Conservation (phyloP, 2,888 invertebrate genomes). For the Gryllus longicercus region DNA sequence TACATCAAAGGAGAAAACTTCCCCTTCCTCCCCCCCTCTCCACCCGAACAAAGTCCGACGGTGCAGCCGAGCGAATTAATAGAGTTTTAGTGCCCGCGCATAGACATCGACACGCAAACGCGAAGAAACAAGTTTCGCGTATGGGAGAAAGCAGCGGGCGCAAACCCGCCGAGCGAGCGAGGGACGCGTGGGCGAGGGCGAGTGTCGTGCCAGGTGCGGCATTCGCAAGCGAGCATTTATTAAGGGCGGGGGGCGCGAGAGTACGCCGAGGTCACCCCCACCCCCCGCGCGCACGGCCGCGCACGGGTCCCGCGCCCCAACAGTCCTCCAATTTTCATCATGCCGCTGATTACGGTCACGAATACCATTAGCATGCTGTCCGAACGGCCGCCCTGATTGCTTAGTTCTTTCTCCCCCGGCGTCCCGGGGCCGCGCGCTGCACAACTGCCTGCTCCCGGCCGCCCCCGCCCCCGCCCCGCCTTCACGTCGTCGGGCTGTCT, state of each 20-base stretch:
- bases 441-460: no score
- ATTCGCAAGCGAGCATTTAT: not conserved
- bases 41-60: no score
- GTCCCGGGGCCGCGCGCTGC: no score
- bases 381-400: not conserved
- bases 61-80: no score
- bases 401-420: not conserved
- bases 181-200: not conserved
- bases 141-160: not conserved
- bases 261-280: not conserved
- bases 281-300: not conserved
- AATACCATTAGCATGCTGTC: slow-evolving; percentile 7
- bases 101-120: not conserved
- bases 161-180: no score
- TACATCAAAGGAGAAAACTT: no score
- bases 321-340: not conserved
- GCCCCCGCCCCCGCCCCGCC: no score
- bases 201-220: not conserved
- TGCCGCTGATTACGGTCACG: slow-evolving; percentile 1
- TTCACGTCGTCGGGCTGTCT: no score
- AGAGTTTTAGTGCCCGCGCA: no score
- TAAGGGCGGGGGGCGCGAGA: not conserved
- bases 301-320: not conserved
- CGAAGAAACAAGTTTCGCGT: slow-evolving; percentile 4
- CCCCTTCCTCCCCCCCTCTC: no score